phyloP scores from a whole-genome alignment of 2,113 vertebrate species.

The Sorex araneus region DNA sequence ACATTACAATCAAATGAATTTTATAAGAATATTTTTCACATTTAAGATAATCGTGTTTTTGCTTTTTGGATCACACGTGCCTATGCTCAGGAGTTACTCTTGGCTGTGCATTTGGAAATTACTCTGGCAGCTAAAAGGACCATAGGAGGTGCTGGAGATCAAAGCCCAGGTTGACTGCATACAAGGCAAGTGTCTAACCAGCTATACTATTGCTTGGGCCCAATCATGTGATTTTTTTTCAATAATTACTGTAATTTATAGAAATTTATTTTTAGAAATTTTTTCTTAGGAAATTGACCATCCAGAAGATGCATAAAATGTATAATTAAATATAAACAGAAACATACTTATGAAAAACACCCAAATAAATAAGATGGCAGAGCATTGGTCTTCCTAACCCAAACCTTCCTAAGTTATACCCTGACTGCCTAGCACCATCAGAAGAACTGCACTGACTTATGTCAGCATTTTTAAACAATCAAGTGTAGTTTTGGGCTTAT shows the following conservation, averaged over 20 bases:
- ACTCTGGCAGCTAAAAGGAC: too few relatives aligned
- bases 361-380: background rate
- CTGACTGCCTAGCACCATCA: background rate
- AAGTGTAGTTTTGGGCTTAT: background rate
- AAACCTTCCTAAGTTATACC: background rate
- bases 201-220: too few relatives aligned
- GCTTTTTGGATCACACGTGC: background rate
- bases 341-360: background rate
- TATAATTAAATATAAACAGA: background rate
- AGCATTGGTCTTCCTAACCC: background rate
- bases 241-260: constrained; percentile 7
- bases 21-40: background rate
- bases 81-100: too few relatives aligned
- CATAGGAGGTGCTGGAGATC: too few relatives aligned
- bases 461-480: background rate
- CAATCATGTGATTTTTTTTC: background rate
- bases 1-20: background rate
- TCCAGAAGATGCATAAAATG: background rate
- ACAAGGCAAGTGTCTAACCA: too few relatives aligned
- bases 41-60: background rate
- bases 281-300: background rate
- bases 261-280: background rate
- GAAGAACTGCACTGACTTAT: background rate
- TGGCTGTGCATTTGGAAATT: too few relatives aligned
- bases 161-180: too few relatives aligned